These are phyloP conservation scores for Cerastoderma edule DNA, from an alignment of 2,888 invertebrate species.

Conservation along the genomic window DNA sequence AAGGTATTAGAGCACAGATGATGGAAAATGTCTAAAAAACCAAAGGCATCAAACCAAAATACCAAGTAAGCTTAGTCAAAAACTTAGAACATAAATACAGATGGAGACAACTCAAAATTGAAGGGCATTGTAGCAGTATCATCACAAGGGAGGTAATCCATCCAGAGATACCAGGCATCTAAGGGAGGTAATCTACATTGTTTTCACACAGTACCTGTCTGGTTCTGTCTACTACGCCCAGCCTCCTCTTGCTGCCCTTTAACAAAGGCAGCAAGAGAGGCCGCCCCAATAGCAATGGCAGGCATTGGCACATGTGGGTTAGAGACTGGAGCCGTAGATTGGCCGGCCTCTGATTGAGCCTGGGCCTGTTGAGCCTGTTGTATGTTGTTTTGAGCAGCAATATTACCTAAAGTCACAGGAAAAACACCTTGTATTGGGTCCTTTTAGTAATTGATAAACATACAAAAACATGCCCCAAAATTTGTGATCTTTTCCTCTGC, in stretches of 20 bases:
- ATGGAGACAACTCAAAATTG: background rate
- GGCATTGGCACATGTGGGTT: slow-evolving; percentile 53
- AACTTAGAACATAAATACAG: no score
- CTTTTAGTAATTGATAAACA: no score
- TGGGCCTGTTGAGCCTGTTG: slow-evolving; percentile 28
- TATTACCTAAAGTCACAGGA: slow-evolving; percentile 54
- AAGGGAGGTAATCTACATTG: slow-evolving; percentile 43
- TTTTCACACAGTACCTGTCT: slow-evolving; percentile 51
- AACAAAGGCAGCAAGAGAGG: slow-evolving; percentile 51
- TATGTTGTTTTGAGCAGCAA: slow-evolving; percentile 52
- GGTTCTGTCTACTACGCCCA: slow-evolving; percentile 42
- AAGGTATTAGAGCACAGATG: no score
- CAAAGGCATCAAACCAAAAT: no score
- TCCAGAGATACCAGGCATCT: slow-evolving; percentile 42
- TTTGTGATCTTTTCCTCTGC: no score
- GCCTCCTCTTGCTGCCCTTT: slow-evolving; percentile 41
- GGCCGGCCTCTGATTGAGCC: slow-evolving; percentile 55
- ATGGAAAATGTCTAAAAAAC: no score
- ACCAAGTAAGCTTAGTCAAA: no score
- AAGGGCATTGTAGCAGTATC: background rate
- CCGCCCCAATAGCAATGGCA: slow-evolving; percentile 51
- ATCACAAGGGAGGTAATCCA: slow-evolving; percentile 42
- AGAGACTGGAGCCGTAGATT: slow-evolving; percentile 48
- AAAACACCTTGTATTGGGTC: no score
- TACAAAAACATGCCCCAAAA: no score